Conservation (phyloP, 2,113 vertebrate genomes). For the Eubucco bourcierii region DNA sequence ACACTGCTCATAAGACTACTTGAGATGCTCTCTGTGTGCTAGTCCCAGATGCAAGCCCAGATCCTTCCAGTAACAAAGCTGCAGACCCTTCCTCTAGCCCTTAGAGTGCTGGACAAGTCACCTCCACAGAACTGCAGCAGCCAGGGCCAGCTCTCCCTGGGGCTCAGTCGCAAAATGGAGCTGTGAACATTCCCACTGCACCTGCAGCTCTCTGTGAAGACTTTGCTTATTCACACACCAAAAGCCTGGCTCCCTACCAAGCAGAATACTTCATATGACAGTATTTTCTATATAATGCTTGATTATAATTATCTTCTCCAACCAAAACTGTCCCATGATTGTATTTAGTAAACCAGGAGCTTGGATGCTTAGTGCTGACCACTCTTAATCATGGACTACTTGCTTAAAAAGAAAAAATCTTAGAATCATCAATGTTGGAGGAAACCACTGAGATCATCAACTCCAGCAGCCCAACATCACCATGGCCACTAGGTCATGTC, state of each 20-base stretch:
- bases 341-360: constrained; percentile 29
- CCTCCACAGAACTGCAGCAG: not conserved
- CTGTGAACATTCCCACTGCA: not conserved
- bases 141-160: rapidly evolving
- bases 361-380: constrained; percentile 38
- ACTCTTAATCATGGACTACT: constrained; percentile 27
- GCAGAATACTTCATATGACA: constrained; percentile 25
- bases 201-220: not conserved
- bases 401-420: constrained; percentile 11
- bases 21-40: not conserved
- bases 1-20: no score
- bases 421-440: no score
- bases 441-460: no score
- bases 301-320: no score
- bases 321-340: no score
- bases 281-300: no score
- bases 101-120: not conserved
- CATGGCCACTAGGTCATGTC: no score
- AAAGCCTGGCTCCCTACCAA: not conserved
- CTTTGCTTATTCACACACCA: constrained; percentile 5
- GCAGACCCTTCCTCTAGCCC: not conserved
- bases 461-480: no score
- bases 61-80: not conserved
- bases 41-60: not conserved
- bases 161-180: not conserved